Base-by-base conservation (phyloP, 2,888 invertebrate genomes). In the Brachyptera risi region DNA sequence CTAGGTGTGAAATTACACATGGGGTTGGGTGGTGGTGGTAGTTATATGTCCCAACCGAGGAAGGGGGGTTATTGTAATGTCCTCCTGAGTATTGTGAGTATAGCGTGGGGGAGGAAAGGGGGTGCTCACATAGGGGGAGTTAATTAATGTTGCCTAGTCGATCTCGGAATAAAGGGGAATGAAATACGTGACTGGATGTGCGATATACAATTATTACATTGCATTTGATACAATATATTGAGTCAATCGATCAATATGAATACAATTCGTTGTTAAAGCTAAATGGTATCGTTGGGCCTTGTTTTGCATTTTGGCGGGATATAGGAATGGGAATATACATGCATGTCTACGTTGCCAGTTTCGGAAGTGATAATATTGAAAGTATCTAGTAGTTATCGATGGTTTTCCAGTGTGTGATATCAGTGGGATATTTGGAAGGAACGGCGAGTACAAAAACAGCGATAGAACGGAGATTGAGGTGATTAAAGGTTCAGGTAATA, bases 61-160 rank as follows among this genome's bases (percentile, higher is more conserved):
- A 21, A 37, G 19, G 35, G 54, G 54, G 35, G 54, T 21, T 35
- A 54, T 54, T 35, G 54, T 54, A 54, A 54, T 54, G 54, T 54
- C 54, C 54, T 35, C 17, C 37, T 37, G 54, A 54, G 54, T 11
- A 7, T 47, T 47, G 47, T 21, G 47, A 47, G n/a, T 47, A n/a
- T 21, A 24, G n/a, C 21, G 47, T 7, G 47, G 23, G 47, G 47
- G 21, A 24, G 47, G 47, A 3, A 13, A 21, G 47, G 47, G 24
- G 47, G 47, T 23, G 51, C 35, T 9, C 37, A 35, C 37, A 54
- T 35, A 37, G 61, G 51, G 51, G 50, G 31, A 58, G 61, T 61
- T 61, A 61, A 61, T 61, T 61, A 61, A 61, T 61, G 61, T 61
- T 38, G 58, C 51, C 50, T 58, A 50, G 61, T 50, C 58, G 57